These are phyloP conservation scores for Bellardia bayeri DNA, from an alignment of 2,888 invertebrate species.

Conservation along the genomic window DNA sequence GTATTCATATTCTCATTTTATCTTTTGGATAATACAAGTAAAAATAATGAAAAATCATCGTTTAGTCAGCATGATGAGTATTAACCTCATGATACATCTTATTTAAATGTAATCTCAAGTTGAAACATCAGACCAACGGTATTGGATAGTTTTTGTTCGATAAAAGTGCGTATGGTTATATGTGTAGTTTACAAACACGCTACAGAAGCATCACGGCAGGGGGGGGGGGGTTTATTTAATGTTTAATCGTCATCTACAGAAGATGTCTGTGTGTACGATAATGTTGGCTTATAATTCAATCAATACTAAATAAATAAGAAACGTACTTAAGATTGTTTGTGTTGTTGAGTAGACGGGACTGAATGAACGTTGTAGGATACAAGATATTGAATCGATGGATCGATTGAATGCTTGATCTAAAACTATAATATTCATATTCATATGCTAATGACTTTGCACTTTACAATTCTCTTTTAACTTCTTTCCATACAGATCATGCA, in stretches of 20 bases:
- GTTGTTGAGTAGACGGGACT: conserved; percentile 35
- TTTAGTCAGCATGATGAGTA: conserved; percentile 5
- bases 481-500: neutral
- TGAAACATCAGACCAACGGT: neutral
- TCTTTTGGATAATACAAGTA: neutral
- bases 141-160: neutral
- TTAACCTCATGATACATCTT: neutral
- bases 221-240: too few relatives aligned
- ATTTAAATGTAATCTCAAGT: conserved; percentile 26
- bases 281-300: conserved; percentile 84
- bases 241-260: conserved; percentile 42
- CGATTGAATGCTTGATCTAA: conserved; percentile 48
- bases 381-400: conserved; percentile 28
- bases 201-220: conserved; percentile 76
- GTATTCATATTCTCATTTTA: neutral
- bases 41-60: conserved; percentile 1
- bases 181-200: neutral
- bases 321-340: conserved; percentile 58
- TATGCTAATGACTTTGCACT: conserved; percentile 51
- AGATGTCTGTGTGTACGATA: conserved; percentile 74
- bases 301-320: conserved; percentile 78
- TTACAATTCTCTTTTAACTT: conserved; percentile 2
- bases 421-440: conserved; percentile 41
- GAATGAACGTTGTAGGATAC: conserved; percentile 1
- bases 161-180: neutral